phyloP scores from a whole-genome alignment of 2,888 invertebrate genomes.

The Coelinius sp. region DNA sequence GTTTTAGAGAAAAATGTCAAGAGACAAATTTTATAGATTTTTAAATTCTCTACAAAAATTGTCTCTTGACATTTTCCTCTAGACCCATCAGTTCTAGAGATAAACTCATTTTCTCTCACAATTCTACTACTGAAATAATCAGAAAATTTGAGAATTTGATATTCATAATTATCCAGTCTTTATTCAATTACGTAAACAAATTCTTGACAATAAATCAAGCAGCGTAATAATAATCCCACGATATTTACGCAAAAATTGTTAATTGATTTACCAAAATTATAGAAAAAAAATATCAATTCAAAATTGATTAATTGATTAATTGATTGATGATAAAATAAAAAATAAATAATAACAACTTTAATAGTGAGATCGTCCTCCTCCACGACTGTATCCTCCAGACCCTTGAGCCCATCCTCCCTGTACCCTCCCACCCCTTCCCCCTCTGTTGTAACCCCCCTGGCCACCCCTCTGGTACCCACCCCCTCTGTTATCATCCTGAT shows the following conservation, averaged over 20 bases:
- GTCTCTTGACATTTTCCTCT: too few relatives aligned
- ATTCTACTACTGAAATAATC: too few relatives aligned
- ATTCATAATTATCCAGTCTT: not conserved
- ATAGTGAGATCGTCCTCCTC: constrained; percentile 50
- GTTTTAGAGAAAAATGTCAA: too few relatives aligned
- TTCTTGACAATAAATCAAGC: constrained; percentile 13
- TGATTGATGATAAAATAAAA: not conserved
- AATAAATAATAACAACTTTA: constrained; percentile 19
- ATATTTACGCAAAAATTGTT: too few relatives aligned
- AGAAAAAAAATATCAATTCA: too few relatives aligned
- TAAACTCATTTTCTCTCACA: too few relatives aligned
- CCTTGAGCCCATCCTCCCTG: constrained; percentile 70
- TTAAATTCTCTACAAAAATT: too few relatives aligned
- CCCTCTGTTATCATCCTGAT: constrained; percentile 44
- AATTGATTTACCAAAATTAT: too few relatives aligned
- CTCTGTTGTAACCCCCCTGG: constrained; percentile 35
- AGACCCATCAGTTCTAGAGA: too few relatives aligned
- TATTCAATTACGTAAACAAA: not conserved
- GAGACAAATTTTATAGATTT: too few relatives aligned
- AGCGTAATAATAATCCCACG: not conserved
- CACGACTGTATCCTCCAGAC: constrained; percentile 53
- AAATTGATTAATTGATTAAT: too few relatives aligned
- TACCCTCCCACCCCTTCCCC: constrained; percentile 59
- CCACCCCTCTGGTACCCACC: constrained; percentile 47
- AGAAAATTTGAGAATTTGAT: too few relatives aligned